Evolutionary conservation across 2,888 invertebrate genomes (phyloP).

Genomic region (Cosmopolites sordidus): DNA sequence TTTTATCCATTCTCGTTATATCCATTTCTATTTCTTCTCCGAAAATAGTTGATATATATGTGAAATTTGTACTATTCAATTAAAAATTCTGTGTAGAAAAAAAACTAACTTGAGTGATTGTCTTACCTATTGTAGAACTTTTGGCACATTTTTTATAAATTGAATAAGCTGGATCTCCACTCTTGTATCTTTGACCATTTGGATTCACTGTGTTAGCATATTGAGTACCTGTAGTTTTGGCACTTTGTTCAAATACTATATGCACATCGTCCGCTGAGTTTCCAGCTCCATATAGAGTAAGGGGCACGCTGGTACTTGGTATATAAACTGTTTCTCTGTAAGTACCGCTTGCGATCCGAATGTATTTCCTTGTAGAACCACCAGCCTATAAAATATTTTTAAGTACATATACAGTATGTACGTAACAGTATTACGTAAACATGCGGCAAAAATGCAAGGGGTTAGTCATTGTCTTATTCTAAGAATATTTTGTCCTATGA

Average conservation of each 20-base stretch:
- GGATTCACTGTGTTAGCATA: slow-evolving; percentile 15
- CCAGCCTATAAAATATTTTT: slow-evolving; percentile 17
- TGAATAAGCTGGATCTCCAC: slow-evolving; percentile 17
- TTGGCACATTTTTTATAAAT: slow-evolving; percentile 11
- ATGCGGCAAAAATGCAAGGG: too few relatives aligned
- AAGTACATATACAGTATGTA: too few relatives aligned
- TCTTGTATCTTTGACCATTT: slow-evolving; percentile 9
- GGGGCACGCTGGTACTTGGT: slow-evolving; percentile 15
- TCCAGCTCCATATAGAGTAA: slow-evolving; percentile 15
- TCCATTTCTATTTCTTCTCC: too few relatives aligned
- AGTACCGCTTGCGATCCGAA: slow-evolving; percentile 13
- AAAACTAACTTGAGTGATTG: too few relatives aligned
- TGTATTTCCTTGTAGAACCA: slow-evolving; percentile 18
- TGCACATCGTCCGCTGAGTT: slow-evolving; percentile 11
- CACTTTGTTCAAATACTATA: slow-evolving; percentile 10
- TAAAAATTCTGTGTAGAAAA: too few relatives aligned
- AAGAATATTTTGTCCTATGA: too few relatives aligned
- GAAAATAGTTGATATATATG: too few relatives aligned
- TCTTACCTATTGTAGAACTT: slow-evolving; percentile 11
- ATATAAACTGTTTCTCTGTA: slow-evolving; percentile 12
- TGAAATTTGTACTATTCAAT: too few relatives aligned
- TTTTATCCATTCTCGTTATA: too few relatives aligned
- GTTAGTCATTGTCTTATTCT: too few relatives aligned
- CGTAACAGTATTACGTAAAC: too few relatives aligned
- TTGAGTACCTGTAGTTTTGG: slow-evolving; percentile 4